Evolutionary conservation across 2,113 vertebrate genomes (phyloP).

Genomic region (Gymnogyps californianus): DNA sequence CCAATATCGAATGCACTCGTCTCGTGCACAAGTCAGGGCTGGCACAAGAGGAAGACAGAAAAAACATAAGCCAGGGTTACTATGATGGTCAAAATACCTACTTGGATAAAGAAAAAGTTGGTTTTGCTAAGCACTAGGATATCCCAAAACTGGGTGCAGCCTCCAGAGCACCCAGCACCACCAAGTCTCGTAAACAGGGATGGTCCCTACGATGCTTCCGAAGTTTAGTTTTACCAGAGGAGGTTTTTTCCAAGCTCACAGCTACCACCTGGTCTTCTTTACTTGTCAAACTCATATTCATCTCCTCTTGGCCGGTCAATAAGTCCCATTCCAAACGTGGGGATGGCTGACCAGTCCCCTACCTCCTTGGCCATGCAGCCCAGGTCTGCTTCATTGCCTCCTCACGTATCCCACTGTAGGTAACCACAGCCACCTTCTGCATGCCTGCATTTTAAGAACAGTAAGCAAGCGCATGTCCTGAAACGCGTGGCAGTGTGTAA

Average conservation of each 20-base stretch:
- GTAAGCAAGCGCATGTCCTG: fast-evolving
- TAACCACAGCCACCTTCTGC: not conserved
- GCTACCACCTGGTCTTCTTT: not conserved
- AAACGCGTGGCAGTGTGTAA: fast-evolving
- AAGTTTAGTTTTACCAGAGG: not conserved
- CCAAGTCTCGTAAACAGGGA: not conserved
- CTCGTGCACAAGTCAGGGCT: not conserved
- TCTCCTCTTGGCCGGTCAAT: fast-evolving
- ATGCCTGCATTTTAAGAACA: fast-evolving
- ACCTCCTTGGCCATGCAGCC: not conserved
- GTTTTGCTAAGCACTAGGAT: not conserved
- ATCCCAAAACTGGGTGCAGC: not conserved
- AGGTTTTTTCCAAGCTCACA: not conserved
- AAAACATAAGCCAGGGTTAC: not conserved
- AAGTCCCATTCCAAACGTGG: not conserved
- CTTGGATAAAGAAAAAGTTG: fast-evolving
- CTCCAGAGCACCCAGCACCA: not conserved
- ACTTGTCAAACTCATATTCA: not conserved
- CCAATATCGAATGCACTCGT: fast-evolving
- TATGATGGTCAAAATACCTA: not conserved
- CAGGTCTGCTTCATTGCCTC: not conserved
- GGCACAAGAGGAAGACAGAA: not conserved
- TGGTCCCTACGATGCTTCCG: not conserved
- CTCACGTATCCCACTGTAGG: fast-evolving
- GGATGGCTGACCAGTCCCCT: not conserved